Evolutionary conservation across 2,888 invertebrate species (phyloP), one percentile per base, ranked within the genome.

Genomic region (Schizotus pectinicornis): DNA sequence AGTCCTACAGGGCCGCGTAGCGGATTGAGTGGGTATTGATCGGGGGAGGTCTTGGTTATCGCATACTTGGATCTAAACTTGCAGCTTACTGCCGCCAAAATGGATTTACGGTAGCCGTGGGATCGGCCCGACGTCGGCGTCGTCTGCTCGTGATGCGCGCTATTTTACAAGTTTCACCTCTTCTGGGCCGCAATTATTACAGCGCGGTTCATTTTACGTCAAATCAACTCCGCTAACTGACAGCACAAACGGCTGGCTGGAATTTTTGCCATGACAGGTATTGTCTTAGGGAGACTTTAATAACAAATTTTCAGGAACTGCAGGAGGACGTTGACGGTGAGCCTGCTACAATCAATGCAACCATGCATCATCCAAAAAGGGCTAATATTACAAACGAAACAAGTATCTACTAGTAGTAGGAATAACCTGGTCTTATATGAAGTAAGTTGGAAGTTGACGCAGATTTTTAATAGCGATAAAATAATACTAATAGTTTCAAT

Each of bases 21-120:
- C 47, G 56, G 59, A 62, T 56, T 45, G 56, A 60, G 60, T 56
- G 56, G 49, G 47, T 56, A 62, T 62, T 56, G 60, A 62, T 62
- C 57, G 60, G 45, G 55, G 51, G 36, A 54, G 60, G 49, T 43
- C 43, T 37, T 39, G 53, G 53, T 57, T 57, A 57, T 57, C 57
- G 52, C 52, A 39, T 57, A 51, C 52, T 57, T 52, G 52, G 57
- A 51, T 57, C 57, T 57, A 65, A 65, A 65, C 65, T 65, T 57
- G 61, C 56, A 63, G 63, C 65, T 65, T 65, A 65, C 63, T 65
- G 65, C 65, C 63, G 60, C 63, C 57, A 48, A 59, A 63, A 65
- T 62, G 62, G 63, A 65, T 65, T 65, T 63, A 65, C 48, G 56
- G 51, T 51, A 41, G 56, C 47, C 51, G 59, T 56, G 59, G 52